These are phyloP conservation scores for Cylindroiulus punctatus DNA, from an alignment of 2,888 invertebrate genomes.

Conservation along the genomic window DNA sequence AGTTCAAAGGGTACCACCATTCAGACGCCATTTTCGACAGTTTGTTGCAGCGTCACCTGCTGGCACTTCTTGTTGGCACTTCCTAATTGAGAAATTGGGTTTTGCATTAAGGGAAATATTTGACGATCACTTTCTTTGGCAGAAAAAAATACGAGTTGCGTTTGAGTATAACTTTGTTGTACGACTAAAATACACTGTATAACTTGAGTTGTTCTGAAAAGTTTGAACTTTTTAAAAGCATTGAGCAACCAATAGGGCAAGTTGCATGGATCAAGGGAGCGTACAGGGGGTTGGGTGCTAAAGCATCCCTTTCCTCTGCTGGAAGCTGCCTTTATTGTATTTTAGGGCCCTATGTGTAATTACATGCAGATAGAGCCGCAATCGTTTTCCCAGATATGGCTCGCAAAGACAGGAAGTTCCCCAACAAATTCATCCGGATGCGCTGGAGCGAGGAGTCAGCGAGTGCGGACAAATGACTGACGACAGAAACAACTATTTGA, in stretches of 20 bases:
- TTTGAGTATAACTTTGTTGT: no score
- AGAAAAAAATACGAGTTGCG: no score
- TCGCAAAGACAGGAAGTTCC: neutral
- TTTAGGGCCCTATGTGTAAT: slow-evolving; percentile 25
- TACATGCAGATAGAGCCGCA: slow-evolving; percentile 47
- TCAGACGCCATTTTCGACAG: no score
- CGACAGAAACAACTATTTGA: slow-evolving; percentile 47
- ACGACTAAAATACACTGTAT: no score
- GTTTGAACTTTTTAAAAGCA: neutral
- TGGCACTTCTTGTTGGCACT: no score
- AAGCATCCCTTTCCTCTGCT: neutral
- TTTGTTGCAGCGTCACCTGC: no score
- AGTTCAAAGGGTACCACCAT: no score
- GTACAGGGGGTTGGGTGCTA: no score
- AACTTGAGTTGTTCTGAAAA: neutral
- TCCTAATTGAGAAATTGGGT: no score
- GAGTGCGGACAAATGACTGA: slow-evolving; percentile 40
- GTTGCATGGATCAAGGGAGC: neutral
- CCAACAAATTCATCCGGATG: slow-evolving; percentile 43
- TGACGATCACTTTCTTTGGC: no score
- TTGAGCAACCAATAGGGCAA: neutral
- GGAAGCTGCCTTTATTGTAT: neutral
- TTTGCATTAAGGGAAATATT: no score
- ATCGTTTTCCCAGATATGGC: slow-evolving; percentile 1
- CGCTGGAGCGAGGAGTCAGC: slow-evolving; percentile 25